Evolutionary conservation across 2,888 invertebrate genomes (phyloP), one percentile per base, ranked within the genome.

Genomic region (Nemotelus pantherinus): DNA sequence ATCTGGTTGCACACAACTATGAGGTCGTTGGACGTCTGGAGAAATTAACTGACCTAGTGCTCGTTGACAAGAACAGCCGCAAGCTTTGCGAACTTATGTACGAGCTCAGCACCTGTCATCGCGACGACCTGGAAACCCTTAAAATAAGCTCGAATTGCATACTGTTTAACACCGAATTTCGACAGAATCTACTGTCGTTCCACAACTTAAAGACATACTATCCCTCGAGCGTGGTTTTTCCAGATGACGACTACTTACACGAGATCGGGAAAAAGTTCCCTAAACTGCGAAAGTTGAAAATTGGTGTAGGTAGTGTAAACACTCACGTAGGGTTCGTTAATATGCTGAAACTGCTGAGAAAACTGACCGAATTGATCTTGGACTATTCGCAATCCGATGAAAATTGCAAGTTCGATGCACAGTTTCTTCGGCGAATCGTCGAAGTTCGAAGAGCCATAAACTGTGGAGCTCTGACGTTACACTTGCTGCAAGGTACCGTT

Each of bases 81-180:
- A 70, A 70, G 47, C 39, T 70, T 39, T 70, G 70, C 70, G 70
- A 70, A 25, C 41, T 70, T 7, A 70, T 70, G 70, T 5, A 48
- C 10, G 70, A 70, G 44, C 39, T 70, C 9, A 47, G 10, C 41
- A 43, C 53, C 39, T 55, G 43, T n/a, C 70, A 70, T n/a, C 50
- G 47, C 9, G 70, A 55, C 50, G 70, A 70, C 53, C 44, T 70
- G 53, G 70, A 70, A 41, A 55, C 70, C 3, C 43, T 70, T 7
- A 53, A 55, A 25, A 70, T 70, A 6, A 70, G 70, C 55, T 70
- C 70, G 25, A 70, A 70, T 55, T 70, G 55, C 10, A 70, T 70
- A 9, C 43, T 70, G 39, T 70, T 70, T 41, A 47, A 47, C 39
- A 7, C 70, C 50, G 47, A 70, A 10, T 70, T 70, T n/a, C 70